Base-by-base conservation (phyloP, 2,888 invertebrate species). In the Exocentrus adspersus region DNA sequence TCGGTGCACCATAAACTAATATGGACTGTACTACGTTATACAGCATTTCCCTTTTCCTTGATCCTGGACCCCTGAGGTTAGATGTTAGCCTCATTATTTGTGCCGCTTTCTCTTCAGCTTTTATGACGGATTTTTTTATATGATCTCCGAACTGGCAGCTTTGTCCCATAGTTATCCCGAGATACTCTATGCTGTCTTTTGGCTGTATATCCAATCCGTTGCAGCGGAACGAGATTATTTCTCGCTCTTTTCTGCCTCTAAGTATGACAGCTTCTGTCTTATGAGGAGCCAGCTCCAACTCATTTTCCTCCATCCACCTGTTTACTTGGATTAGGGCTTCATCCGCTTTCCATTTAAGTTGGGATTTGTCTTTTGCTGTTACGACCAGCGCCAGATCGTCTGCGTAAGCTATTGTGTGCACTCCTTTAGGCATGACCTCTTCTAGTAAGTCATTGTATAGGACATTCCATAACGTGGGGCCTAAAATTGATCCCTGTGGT, bases 401-500 rank as follows among this genome's bases (percentile, higher is more conserved):
- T 1, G 57, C 57, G 7, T 57, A 57, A 1, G 57, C 57, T 3
- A 57, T 12, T 10, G 45, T 4, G 1, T n/a, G 12, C 2, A 57
- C 57, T 2, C 17, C 17, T 9, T 28, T 16, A 2, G 57, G 45
- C 9, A 45, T 30, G 9, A 45, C 3, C 10, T 45, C 17, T 9
- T 17, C 17, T 5, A 57, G 30, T 0, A 56, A 43, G 19, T 43
- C 56, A 17, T 56, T 45, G n/a, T 56, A 45, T n/a, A 56, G 10
- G 14, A 56, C 45, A 7, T 45, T 56, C 28, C 56, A 56, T 28
- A 56, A n/a, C 14, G 43, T 43, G 9, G 45, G 28, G 19, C 45
- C 57, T 1, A 43, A 30, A 0, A 43, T n/a, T n/a, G n/a, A n/a
- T n/a, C n/a, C n/a, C n/a, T n/a, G n/a, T n/a, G n/a, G n/a, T n/a